Percentiles rank a stretch among this genome's conserved stretches.
phyloP scores from a whole-genome alignment of 2,888 invertebrate species.

The Leucophenga maculata region DNA sequence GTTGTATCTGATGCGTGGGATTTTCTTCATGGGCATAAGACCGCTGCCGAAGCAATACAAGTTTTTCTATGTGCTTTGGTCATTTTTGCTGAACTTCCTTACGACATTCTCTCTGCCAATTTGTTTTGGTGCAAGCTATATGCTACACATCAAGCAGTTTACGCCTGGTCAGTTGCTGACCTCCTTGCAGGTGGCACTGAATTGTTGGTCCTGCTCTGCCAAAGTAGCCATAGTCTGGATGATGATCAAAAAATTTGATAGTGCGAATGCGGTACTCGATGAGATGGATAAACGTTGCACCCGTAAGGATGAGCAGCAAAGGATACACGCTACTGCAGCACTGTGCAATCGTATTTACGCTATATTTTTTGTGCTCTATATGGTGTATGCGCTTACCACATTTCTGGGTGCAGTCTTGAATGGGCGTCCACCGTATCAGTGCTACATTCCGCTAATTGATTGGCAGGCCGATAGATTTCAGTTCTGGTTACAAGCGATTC shows the following conservation, averaged over 20 bases:
- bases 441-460: conserved; percentile 57
- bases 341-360: conserved; percentile 50
- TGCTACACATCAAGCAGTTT: conserved; percentile 45
- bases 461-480: conserved; percentile 48
- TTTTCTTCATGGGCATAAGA: conserved; percentile 51
- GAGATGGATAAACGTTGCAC: conserved; percentile 47
- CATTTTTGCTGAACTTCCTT: conserved; percentile 42
- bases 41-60: conserved; percentile 40
- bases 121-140: conserved; percentile 43
- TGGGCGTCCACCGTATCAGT: conserved; percentile 56
- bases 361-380: conserved; percentile 44
- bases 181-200: conserved; percentile 57
- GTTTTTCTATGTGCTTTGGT: conserved; percentile 45
- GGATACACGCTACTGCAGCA: conserved; percentile 41
- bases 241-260: conserved; percentile 45
- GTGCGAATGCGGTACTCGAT: conserved; percentile 48
- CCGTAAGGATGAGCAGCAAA: conserved; percentile 39
- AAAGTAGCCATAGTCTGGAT: conserved; percentile 55
- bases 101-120: conserved; percentile 52
- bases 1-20: conserved; percentile 43
- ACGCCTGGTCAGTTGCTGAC: conserved; percentile 55
- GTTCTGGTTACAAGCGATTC: conserved; percentile 45
- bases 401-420: conserved; percentile 44
- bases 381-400: conserved; percentile 48
- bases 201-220: conserved; percentile 57